phyloP scores from a whole-genome alignment of 2,113 vertebrate species.

The Eulemur macaco region DNA sequence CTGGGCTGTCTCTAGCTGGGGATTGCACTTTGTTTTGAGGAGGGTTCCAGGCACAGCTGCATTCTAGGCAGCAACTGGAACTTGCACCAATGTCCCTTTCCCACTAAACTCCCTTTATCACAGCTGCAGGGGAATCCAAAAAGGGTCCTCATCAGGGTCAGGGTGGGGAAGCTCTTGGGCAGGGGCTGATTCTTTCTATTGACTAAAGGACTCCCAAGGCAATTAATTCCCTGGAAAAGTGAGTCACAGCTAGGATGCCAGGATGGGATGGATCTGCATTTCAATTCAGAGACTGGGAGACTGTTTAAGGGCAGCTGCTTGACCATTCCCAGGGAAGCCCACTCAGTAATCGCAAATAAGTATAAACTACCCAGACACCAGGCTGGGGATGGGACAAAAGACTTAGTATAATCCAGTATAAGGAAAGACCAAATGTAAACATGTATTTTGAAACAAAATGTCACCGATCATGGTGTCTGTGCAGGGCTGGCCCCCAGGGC shows the following conservation, averaged over 20 bases:
- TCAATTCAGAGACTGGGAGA: constrained; percentile 10
- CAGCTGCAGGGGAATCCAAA: not conserved
- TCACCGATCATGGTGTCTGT: constrained; percentile 9
- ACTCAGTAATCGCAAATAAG: not conserved
- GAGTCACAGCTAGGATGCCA: not conserved
- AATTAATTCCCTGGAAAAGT: not conserved
- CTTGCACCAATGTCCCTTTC: not conserved
- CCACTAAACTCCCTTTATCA: not conserved
- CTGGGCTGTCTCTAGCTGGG: not conserved
- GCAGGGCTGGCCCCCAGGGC: not conserved
- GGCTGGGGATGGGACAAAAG: constrained; percentile 53
- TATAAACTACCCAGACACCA: not conserved
- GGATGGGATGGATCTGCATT: not conserved
- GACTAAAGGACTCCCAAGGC: not conserved
- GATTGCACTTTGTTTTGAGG: not conserved
- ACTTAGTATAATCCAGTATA: constrained; percentile 29
- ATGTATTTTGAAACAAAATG: constrained; percentile 64
- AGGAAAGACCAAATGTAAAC: constrained; percentile 64
- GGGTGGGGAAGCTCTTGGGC: not conserved
- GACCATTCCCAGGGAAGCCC: not conserved
- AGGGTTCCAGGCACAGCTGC: not conserved
- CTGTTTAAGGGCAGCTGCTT: not conserved
- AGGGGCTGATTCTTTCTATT: not conserved
- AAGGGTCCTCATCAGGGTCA: not conserved
- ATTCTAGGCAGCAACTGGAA: not conserved